Conservation (phyloP, 1,140 invertebrate species). For the Drosophila mojavensis region DNA sequence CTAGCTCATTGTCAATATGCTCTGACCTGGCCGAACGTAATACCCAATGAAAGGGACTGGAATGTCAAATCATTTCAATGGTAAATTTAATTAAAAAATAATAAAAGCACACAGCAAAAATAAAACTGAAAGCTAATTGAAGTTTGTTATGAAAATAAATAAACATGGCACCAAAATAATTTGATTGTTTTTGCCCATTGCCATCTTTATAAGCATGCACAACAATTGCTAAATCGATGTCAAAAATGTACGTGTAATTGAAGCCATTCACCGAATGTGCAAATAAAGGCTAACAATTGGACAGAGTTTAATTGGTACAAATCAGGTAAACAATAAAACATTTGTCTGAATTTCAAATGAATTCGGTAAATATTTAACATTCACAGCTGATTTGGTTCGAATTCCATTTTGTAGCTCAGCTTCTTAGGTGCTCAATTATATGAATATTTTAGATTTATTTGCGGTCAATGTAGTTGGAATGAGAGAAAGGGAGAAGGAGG, state of each 20-base stretch:
- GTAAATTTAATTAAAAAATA: slow-evolving; percentile 29
- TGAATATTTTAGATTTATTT: too few species aligned
- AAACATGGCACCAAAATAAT: slow-evolving; percentile 15
- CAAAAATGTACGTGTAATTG: background rate
- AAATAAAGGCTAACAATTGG: background rate
- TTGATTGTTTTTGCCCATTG: slow-evolving; percentile 1
- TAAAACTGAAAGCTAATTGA: slow-evolving; percentile 10
- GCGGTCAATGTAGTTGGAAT: too few species aligned
- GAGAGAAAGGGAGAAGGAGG: too few species aligned
- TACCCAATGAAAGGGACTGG: background rate
- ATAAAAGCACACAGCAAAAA: background rate
- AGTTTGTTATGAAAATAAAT: slow-evolving; percentile 28
- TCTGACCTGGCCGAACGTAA: background rate
- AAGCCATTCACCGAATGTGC: background rate
- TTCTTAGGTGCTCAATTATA: too few species aligned
- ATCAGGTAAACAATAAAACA: background rate
- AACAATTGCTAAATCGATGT: background rate
- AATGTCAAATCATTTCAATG: slow-evolving; percentile 1
- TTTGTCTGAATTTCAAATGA: too few species aligned
- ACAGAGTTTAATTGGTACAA: background rate
- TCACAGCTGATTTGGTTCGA: too few species aligned
- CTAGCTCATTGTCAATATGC: background rate
- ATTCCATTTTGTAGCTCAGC: too few species aligned
- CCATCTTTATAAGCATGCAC: background rate
- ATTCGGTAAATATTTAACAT: too few species aligned